Percentiles rank a stretch among this genome's conserved stretches.
phyloP scores from a whole-genome alignment of 2,797 vertebrate genomes.

The Diglossa cyanea region DNA sequence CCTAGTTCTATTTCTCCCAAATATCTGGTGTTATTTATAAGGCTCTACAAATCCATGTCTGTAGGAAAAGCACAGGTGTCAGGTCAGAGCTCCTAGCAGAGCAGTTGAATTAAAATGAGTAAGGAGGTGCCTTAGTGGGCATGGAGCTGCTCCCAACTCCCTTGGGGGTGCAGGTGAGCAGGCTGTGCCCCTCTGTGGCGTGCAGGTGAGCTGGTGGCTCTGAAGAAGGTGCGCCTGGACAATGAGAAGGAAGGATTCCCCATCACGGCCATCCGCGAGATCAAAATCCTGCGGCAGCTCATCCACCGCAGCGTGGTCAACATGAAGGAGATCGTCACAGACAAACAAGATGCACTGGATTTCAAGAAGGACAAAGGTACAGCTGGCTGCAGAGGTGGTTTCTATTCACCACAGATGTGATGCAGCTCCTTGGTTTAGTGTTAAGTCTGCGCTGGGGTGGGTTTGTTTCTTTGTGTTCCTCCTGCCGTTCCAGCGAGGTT shows the following conservation, averaged over 20 bases:
- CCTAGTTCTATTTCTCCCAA: not conserved
- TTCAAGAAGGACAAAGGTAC: conserved; percentile 99
- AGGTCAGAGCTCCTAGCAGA: not conserved
- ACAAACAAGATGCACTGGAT: conserved; percentile 98
- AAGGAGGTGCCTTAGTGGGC: not conserved
- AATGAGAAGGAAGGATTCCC: conserved; percentile 99
- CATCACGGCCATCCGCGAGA: conserved; percentile 98
- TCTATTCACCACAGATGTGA: not conserved
- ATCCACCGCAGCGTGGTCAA: conserved; percentile 97
- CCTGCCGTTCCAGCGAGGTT: not conserved
- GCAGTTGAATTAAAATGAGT: accelerated
- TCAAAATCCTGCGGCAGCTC: conserved; percentile 96
- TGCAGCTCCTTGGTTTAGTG: not conserved
- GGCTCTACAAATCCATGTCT: not conserved
- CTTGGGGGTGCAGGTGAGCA: not conserved
- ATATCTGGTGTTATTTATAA: not conserved
- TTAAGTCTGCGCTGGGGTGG: not conserved
- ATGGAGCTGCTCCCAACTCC: accelerated
- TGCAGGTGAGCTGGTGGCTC: conserved; percentile 91
- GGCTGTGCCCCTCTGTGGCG: not conserved
- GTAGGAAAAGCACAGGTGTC: not conserved
- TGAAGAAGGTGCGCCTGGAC: conserved; percentile 98
- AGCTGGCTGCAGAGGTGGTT: not conserved
- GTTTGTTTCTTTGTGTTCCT: not conserved
- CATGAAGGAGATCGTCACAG: conserved; percentile 99